Base-by-base conservation (phyloP, 2,113 vertebrate genomes). In the Australoheros scitulus region DNA sequence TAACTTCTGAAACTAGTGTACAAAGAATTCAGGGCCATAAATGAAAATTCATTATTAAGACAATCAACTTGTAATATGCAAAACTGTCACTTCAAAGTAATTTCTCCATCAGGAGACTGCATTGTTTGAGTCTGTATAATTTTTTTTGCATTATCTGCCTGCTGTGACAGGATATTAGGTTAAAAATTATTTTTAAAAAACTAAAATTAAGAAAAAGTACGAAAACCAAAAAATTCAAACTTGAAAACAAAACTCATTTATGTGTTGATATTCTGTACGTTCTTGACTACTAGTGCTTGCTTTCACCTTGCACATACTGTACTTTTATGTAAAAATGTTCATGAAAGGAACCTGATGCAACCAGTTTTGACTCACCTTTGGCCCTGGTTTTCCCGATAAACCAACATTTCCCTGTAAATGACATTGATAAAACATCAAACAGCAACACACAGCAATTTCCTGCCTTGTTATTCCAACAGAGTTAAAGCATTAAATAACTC, bases 351-450 rank as follows among this genome's bases (percentile, higher is more conserved):
- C 43, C 61, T 7, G 50, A 58, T 29, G 6, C n/a, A 32, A 50
- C 57, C 2, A 38, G 11, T 18, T 15, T 70, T 77, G 2, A 64
- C 93, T 95, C 91, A 97, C 97, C 94, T 97, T 97, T 85, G 93
- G 95, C n/a, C 97, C 97, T 15, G 96, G 96, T 88, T 96, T 97
- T 74, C 97, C 97, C 52, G 97, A 97, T 84, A 98, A 95, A 74
- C 97, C 97, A 79, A 98, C 96, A 50, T 98, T 98, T 77, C 97
- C 97, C 97, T 98, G 89, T 83, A 83, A 87, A 90, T 15, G 36
- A 56, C 38, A 90, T 24, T 6, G 7, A 82, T 4, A 56, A 47
- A 56, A 61, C 11, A 79, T 22, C 22, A 22, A 61, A 56, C 6
- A 43, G 20, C n/a, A 18, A 36, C 26, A 2, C 13, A 57, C 11